These are phyloP conservation scores for Brachionichthys hirsutus DNA, from an alignment of 2,113 vertebrate species.

Conservation along the genomic window DNA sequence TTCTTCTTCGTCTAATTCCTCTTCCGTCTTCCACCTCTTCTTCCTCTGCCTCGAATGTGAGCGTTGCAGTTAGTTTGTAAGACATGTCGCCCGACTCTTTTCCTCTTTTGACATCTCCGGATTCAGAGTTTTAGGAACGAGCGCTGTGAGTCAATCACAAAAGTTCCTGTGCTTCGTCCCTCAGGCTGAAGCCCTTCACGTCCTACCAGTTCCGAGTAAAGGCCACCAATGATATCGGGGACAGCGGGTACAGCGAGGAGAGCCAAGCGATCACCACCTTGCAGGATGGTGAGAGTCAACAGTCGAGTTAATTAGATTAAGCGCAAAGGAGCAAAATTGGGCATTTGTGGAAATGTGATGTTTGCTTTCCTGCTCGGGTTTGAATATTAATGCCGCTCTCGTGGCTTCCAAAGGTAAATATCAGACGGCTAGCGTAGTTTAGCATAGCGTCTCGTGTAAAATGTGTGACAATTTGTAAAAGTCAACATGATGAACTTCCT, in stretches of 20 bases:
- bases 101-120: slow-evolving; percentile 22
- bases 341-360: not conserved
- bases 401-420: too few species aligned
- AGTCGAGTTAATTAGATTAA: not conserved
- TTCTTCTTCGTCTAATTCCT: not conserved
- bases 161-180: slow-evolving; percentile 21
- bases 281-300: slow-evolving; percentile 86
- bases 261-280: slow-evolving; percentile 94
- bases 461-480: too few species aligned
- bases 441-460: too few species aligned
- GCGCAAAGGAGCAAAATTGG: not conserved
- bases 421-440: too few species aligned
- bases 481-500: too few species aligned
- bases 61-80: not conserved
- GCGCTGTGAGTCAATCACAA: slow-evolving; percentile 3
- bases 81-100: not conserved
- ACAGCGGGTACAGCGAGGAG: slow-evolving; percentile 95
- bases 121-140: slow-evolving; percentile 23
- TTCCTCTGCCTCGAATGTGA: not conserved
- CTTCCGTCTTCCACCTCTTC: too few species aligned
- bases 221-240: slow-evolving; percentile 95
- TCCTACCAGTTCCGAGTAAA: slow-evolving; percentile 97
- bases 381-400: not conserved
- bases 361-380: not conserved
- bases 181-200: slow-evolving; percentile 94